A percentile compares a stretch with the other conserved stretches of the same genome.
phyloP scores from a whole-genome alignment of 2,797 vertebrate genomes.

The Sebastolobus alascanus region DNA sequence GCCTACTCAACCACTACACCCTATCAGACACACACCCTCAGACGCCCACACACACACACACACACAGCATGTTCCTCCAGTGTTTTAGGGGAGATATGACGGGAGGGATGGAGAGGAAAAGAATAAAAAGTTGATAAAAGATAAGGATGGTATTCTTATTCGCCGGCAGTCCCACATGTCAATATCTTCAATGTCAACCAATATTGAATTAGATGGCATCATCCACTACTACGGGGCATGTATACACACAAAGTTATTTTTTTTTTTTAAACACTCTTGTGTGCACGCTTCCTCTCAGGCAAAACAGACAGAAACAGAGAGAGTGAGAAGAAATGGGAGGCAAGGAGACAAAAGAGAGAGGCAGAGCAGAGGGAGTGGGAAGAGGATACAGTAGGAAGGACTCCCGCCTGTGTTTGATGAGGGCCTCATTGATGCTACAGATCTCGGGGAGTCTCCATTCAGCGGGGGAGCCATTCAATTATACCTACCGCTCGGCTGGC shows the following conservation, averaged over 20 bases:
- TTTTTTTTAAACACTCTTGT: constrained; percentile 3
- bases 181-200: constrained; percentile 30
- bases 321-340: constrained; percentile 6
- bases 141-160: constrained; percentile 2
- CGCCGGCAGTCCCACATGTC: constrained; percentile 17
- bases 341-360: constrained; percentile 28
- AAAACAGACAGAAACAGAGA: constrained; percentile 15
- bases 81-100: constrained; percentile 15
- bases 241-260: constrained; percentile 11
- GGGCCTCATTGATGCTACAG: constrained; percentile 68
- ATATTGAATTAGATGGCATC: constrained; percentile 30
- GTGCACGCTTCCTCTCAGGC: constrained; percentile 5
- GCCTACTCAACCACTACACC: constrained; percentile 64
- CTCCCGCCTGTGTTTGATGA: constrained; percentile 64
- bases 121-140: constrained; percentile 20
- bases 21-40: constrained; percentile 32
- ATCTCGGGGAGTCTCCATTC: constrained; percentile 70
- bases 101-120: constrained; percentile 9
- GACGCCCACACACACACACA: constrained; percentile 21
- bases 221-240: constrained; percentile 1
- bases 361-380: constrained; percentile 25
- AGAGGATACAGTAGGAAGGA: constrained; percentile 47
- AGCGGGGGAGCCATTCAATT: constrained; percentile 74
- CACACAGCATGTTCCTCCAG: constrained; percentile 15
- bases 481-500: constrained; percentile 56